These are phyloP conservation scores for Spinibarbus caldwelli DNA, from an alignment of 2,797 vertebrate genomes.

Conservation along the genomic window DNA sequence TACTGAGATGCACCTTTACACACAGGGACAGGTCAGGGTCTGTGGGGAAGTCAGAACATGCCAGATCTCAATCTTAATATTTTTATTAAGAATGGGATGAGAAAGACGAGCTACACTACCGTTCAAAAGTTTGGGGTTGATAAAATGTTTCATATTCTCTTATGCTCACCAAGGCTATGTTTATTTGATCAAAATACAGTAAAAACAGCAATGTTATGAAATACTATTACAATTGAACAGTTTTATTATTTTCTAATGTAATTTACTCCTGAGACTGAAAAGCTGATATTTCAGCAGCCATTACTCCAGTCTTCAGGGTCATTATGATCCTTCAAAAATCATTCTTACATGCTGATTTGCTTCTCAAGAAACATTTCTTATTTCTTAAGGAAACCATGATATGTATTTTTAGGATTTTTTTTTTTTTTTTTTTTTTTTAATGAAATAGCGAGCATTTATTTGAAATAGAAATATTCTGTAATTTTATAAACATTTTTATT, in stretches of 20 bases:
- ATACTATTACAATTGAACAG: background rate
- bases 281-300: too few species aligned
- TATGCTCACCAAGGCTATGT: background rate
- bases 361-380: background rate
- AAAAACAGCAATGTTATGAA: background rate
- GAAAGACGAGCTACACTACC: background rate
- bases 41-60: constrained; percentile 18
- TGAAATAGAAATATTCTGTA: too few species aligned
- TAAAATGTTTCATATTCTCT: background rate
- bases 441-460: too few species aligned
- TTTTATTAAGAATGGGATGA: background rate
- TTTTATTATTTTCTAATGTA: background rate
- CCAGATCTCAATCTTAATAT: background rate
- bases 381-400: too few species aligned
- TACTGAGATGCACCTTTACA: too few species aligned
- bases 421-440: too few species aligned
- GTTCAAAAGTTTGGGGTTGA: background rate
- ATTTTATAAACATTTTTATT: too few species aligned
- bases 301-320: background rate
- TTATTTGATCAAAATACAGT: background rate
- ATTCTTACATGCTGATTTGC: background rate
- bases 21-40: background rate
- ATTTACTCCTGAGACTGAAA: background rate
- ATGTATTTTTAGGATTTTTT: too few species aligned
- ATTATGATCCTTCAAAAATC: background rate